Evolutionary conservation across 2,888 invertebrate genomes (phyloP), one percentile per base, ranked within the genome.

Genomic region (Punctoribates punctum): DNA sequence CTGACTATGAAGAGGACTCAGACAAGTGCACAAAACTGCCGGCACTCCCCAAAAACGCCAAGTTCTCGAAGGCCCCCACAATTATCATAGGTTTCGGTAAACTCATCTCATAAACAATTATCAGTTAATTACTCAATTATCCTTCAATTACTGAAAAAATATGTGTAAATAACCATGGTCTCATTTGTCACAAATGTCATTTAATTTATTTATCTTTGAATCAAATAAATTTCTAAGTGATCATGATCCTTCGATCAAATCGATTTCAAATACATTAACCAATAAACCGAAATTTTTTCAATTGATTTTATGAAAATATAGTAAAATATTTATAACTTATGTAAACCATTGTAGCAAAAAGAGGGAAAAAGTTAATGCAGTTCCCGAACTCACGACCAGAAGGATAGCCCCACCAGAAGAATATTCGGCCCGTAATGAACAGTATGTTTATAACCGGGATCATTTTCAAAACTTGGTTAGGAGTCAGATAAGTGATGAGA

Each of bases 1-100:
- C 48, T 46, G 75, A 75, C 11, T 75, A 75, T 38, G 75, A 75
- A 23, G 51, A 29, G 17, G 75, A 75, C 25, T 70, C 67, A 2
- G 75, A 75, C 27, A 67, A 70, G n/a, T 75, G 75, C 29, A 1
- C 20, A 17, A n/a, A 51, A 23, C 34, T 75, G 46, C 54, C 75
- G 8, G 23, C 20, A 13, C 23, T 70, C 20, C 67, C 70, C 9
- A 46, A 34, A 6, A 29, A 29, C 5, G 48, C 46, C 20, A 5
- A 29, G 20, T 65, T 20, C 34, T 5, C 5, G 4, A 27, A 65
- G n/a, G 29, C 65, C 3, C 29, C 29, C 4, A 13, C 65, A 6
- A 65, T 65, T 34, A 65, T 65, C 1, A 34, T 27, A 13, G 65
- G 34, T 13, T 65, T 65, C 17, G 65, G 29, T 2, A 6, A 65